Evolutionary conservation across 1,140 invertebrate species (phyloP), one percentile per base, ranked within the genome.

Genomic region (Drosophila grimshawi): DNA sequence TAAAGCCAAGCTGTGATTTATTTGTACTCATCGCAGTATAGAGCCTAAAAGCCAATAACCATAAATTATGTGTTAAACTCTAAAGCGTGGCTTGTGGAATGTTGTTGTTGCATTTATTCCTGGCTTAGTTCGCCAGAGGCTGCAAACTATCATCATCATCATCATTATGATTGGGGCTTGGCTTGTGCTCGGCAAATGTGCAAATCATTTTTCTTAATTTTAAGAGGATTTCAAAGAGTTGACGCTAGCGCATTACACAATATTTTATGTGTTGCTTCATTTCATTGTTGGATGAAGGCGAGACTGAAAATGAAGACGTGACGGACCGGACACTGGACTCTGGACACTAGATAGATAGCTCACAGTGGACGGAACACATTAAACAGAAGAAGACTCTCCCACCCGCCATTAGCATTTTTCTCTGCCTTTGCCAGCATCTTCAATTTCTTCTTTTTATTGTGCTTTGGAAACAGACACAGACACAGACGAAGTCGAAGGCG

Each of bases 181-280:
- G 37, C 30, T 41, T 48, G 65, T 19, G 11, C 11, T 5, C 5
- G 27, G 8, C 30, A 73, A 86, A 88, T 83, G 69, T 78, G 86
- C 86, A 88, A 88, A 78, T 88, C 86, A 88, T 88, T 86, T 76
- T 85, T 88, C 86, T 85, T 88, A 88, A 88, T 88, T 88, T 88
- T 85, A 88, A 90, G 86, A 75, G 70, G 81, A 80, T 81, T 85
- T 70, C 66, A 63, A 67, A 79, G 55, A 57, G 37, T 39, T 37
- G 45, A 33, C n/a, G 33, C 68, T 67, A 62, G 62, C 78, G 78
- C 77, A 81, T 67, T 69, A 69, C 81, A 75, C 78, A 70, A 75
- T 76, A 57, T 75, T 85, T 85, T 80, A 80, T 80, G 78, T 57
- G 71, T 63, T 81, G 67, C 45, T 39, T 33, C 71, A 67, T 55